Conservation (phyloP, 2,797 vertebrate genomes). For the Darevskia nairensis region DNA sequence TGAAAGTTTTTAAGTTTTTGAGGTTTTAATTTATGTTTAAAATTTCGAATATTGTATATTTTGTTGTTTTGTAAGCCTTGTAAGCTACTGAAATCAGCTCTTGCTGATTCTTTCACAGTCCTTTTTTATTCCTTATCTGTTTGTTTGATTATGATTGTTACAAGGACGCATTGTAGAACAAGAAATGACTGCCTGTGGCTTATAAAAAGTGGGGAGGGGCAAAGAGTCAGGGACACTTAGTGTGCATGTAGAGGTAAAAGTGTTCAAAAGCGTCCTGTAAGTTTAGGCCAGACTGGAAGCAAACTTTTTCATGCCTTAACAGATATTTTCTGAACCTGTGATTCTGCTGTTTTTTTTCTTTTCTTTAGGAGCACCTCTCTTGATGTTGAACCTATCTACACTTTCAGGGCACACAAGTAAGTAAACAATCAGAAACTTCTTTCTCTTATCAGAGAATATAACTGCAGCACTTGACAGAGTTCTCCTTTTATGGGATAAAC, state of each 20-base stretch:
- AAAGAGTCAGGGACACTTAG: background rate
- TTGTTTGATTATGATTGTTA: background rate
- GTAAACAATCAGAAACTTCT: slow-evolving; percentile 55
- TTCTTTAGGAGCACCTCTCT: slow-evolving; percentile 91
- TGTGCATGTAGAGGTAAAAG: background rate
- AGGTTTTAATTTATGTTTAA: no score
- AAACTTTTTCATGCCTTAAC: background rate
- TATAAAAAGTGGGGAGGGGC: background rate
- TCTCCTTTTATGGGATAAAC: background rate
- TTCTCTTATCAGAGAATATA: slow-evolving; percentile 36
- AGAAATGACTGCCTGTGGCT: background rate
- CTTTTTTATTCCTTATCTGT: background rate
- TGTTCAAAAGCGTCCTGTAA: slow-evolving; percentile 25
- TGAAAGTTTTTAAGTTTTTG: no score
- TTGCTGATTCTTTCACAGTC: background rate
- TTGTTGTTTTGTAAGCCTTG: no score
- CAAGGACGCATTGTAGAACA: background rate
- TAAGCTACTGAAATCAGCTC: background rate
- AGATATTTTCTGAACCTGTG: slow-evolving; percentile 16
- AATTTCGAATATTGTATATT: no score
- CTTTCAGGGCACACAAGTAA: slow-evolving; percentile 97
- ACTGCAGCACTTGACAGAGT: slow-evolving; percentile 15
- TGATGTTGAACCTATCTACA: slow-evolving; percentile 98
- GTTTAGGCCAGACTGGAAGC: background rate
- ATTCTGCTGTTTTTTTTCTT: slow-evolving; percentile 49